Conservation (phyloP, 2,797 vertebrate genomes). For the Poecile montanus region DNA sequence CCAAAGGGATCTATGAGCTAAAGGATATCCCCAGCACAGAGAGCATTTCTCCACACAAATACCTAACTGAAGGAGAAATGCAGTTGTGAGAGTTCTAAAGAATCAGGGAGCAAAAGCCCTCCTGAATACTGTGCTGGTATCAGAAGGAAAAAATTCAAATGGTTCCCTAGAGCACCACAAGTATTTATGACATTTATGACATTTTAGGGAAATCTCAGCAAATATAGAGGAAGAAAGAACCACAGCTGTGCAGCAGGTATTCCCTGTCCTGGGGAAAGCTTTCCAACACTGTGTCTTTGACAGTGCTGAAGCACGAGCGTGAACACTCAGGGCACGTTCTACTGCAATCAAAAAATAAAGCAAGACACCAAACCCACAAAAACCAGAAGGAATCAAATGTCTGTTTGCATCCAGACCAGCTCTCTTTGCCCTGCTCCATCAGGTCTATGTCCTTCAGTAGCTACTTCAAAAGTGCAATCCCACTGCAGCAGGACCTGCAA, state of each 20-base stretch:
- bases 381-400: not conserved
- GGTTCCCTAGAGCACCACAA: not conserved
- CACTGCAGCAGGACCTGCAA: not conserved
- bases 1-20: accelerated
- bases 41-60: not conserved
- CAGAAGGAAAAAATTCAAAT: not conserved
- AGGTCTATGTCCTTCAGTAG: not conserved
- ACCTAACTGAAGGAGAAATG: accelerated
- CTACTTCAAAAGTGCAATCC: not conserved
- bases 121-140: not conserved
- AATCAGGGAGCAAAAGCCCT: not conserved
- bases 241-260: too few species aligned
- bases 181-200: not conserved
- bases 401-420: not conserved
- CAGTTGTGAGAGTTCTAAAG: not conserved
- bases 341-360: not conserved
- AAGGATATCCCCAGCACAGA: not conserved
- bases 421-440: not conserved
- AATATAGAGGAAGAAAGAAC: not conserved
- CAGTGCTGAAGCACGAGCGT: accelerated
- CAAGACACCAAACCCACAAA: not conserved
- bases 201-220: not conserved
- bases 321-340: not conserved
- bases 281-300: not conserved
- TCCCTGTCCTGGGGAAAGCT: not conserved